Conservation (phyloP, 2,888 invertebrate species). For the Caenorhabditis imperialis region DNA sequence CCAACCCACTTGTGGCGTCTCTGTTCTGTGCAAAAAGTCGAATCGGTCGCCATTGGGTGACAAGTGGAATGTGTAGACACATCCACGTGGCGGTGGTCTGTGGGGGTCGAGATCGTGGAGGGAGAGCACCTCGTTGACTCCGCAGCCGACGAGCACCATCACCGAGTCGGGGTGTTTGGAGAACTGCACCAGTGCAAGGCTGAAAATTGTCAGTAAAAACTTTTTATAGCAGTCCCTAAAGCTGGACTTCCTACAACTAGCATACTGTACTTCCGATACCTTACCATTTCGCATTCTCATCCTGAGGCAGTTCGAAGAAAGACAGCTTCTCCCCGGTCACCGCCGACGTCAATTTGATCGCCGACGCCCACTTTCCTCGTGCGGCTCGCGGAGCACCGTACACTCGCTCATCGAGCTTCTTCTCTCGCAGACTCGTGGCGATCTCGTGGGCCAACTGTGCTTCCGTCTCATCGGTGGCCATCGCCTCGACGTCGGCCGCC, state of each 20-base stretch:
- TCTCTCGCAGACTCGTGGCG: slow-evolving; percentile 94
- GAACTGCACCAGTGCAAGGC: slow-evolving; percentile 86
- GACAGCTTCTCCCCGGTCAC: slow-evolving; percentile 86
- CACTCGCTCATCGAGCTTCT: slow-evolving; percentile 89
- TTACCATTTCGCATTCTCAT: slow-evolving; percentile 93
- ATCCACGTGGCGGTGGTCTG: slow-evolving; percentile 66
- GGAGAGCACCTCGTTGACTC: slow-evolving; percentile 90
- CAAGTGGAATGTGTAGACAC: slow-evolving; percentile 77
- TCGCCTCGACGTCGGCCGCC: slow-evolving; percentile 98
- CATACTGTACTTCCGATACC: too few species aligned
- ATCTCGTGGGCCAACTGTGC: slow-evolving; percentile 94
- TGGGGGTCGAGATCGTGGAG: slow-evolving; percentile 81
- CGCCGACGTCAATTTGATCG: slow-evolving; percentile 90
- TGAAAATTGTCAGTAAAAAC: too few species aligned
- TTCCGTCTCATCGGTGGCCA: slow-evolving; percentile 92
- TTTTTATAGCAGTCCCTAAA: too few species aligned
- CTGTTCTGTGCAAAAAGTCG: slow-evolving; percentile 92
- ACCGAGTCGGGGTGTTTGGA: slow-evolving; percentile 83
- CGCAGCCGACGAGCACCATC: slow-evolving; percentile 89
- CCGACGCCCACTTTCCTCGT: slow-evolving; percentile 84
- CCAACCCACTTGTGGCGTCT: slow-evolving; percentile 77
- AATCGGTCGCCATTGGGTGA: slow-evolving; percentile 85
- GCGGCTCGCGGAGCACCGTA: slow-evolving; percentile 95
- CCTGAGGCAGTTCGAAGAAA: slow-evolving; percentile 89
- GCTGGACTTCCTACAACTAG: too few species aligned